These are phyloP conservation scores for Patella ulyssiponensis DNA, from an alignment of 2,888 invertebrate species.

Conservation along the genomic window DNA sequence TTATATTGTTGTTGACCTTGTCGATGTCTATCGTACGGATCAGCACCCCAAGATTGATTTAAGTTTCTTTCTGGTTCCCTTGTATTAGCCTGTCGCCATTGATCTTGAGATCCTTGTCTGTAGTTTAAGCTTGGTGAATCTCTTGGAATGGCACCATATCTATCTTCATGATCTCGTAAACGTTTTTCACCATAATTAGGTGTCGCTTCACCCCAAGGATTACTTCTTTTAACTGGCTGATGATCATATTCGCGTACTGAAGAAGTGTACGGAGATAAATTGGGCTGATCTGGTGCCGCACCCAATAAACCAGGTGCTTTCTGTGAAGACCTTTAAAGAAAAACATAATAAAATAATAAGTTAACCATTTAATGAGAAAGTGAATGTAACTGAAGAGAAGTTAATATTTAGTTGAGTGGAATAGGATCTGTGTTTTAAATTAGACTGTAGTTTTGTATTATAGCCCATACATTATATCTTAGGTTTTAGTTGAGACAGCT, in stretches of 20 bases:
- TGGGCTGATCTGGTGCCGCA: background rate
- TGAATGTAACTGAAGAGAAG: too few species aligned
- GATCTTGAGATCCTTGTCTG: constrained; percentile 1
- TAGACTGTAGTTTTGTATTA: too few species aligned
- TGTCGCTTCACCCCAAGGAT: background rate
- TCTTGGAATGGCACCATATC: background rate
- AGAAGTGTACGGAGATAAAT: background rate
- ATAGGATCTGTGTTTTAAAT: too few species aligned
- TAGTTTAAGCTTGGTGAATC: background rate
- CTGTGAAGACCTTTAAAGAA: too few species aligned
- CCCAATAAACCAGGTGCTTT: background rate
- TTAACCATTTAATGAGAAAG: too few species aligned
- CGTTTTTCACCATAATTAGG: constrained; percentile 3
- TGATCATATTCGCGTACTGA: background rate
- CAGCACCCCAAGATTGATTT: background rate
- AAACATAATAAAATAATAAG: too few species aligned
- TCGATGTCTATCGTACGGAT: background rate
- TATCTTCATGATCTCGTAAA: background rate
- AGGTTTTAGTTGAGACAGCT: too few species aligned
- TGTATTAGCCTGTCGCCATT: background rate
- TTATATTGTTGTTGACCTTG: constrained; percentile 17
- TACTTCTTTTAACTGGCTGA: background rate
- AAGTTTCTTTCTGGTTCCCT: background rate
- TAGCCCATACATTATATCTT: too few species aligned
- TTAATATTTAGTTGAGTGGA: too few species aligned